phyloP scores from a whole-genome alignment of 2,888 invertebrate genomes.

The Synanthedon tipuliformis region DNA sequence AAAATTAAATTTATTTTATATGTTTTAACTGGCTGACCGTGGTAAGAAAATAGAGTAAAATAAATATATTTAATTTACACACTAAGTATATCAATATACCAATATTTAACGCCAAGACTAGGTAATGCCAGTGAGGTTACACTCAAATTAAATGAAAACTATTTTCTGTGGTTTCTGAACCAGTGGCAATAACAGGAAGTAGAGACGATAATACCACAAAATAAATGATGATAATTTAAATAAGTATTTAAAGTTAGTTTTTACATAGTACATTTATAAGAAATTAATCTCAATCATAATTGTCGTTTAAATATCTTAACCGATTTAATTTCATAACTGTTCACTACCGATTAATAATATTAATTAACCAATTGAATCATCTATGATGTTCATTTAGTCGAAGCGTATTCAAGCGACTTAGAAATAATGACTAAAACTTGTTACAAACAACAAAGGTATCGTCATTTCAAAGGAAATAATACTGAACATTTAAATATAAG shows the following conservation, averaged over 20 bases:
- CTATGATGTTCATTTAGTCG: background rate
- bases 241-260: background rate
- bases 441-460: too few relatives aligned
- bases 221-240: background rate
- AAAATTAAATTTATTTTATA: too few relatives aligned
- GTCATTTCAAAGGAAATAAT: too few relatives aligned
- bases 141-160: too few relatives aligned
- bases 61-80: too few relatives aligned
- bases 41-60: too few relatives aligned
- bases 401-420: background rate
- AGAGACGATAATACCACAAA: background rate
- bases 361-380: background rate
- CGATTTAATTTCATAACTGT: background rate
- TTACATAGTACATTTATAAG: too few relatives aligned
- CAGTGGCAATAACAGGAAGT: background rate
- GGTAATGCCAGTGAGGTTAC: too few relatives aligned
- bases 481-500: too few relatives aligned
- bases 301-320: background rate
- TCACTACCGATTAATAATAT: background rate
- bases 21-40: too few relatives aligned
- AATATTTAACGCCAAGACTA: too few relatives aligned
- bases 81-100: too few relatives aligned
- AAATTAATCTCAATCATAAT: background rate
- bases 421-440: background rate
- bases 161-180: background rate